Conservation (phyloP, 2,797 vertebrate species). For the Gambusia yucatana region DNA sequence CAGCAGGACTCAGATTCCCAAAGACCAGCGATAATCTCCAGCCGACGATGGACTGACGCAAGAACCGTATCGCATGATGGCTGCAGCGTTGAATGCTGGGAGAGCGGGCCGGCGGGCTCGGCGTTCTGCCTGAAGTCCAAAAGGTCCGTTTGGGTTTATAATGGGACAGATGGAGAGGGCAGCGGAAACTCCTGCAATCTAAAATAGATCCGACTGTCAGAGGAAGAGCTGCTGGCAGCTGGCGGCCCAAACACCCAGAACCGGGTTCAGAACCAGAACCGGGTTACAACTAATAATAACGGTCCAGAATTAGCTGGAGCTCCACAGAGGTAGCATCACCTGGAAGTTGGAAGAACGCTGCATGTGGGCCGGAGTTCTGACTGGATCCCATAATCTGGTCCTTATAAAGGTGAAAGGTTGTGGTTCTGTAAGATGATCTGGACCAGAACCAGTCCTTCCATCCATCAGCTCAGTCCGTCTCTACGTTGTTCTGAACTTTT, state of each 20-base stretch:
- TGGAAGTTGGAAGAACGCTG: not conserved
- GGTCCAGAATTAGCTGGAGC: constrained; percentile 25
- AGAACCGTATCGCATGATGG: constrained; percentile 8
- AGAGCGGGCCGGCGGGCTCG: constrained; percentile 15
- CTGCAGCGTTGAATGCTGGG: not conserved
- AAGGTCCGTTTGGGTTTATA: constrained; percentile 70
- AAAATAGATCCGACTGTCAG: constrained; percentile 73
- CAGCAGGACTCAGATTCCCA: constrained; percentile 27
- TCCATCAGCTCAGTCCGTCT: not conserved
- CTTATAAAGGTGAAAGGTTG: not conserved
- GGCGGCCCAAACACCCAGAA: constrained; percentile 26
- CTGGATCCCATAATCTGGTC: not conserved
- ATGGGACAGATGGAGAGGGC: constrained; percentile 69
- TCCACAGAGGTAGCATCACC: not conserved
- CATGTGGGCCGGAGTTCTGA: not conserved
- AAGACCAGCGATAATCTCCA: constrained; percentile 60
- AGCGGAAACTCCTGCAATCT: constrained; percentile 65
- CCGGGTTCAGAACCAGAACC: not conserved
- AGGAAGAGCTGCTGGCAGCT: constrained; percentile 60
- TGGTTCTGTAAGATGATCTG: no score
- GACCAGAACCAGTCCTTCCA: not conserved
- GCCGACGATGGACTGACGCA: constrained; percentile 42
- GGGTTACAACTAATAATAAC: not conserved
- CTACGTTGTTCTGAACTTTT: not conserved
- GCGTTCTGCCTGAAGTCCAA: constrained; percentile 50